These are phyloP conservation scores for Pandemis cinnamomeana DNA, from an alignment of 2,888 invertebrate species.

Conservation along the genomic window DNA sequence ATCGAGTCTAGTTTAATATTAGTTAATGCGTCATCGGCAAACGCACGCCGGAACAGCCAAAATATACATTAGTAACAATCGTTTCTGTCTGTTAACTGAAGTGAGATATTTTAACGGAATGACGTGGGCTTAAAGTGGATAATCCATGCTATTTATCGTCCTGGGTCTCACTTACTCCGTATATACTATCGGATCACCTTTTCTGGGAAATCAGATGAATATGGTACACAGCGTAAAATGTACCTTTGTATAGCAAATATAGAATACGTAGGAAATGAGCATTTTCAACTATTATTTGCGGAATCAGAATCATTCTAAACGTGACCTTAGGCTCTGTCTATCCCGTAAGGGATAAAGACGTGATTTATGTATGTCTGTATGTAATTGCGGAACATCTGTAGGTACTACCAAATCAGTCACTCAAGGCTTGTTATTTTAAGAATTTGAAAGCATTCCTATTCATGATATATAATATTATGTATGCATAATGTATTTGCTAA, in stretches of 20 bases:
- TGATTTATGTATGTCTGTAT: too few relatives aligned
- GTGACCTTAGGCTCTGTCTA: too few relatives aligned
- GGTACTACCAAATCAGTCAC: too few relatives aligned
- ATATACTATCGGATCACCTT: not conserved
- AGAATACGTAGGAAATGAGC: too few relatives aligned
- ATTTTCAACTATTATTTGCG: too few relatives aligned
- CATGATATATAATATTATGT: too few relatives aligned
- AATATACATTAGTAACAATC: conserved; percentile 5
- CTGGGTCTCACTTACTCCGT: not conserved
- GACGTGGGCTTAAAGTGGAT: not conserved
- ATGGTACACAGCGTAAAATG: too few relatives aligned
- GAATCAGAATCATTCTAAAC: too few relatives aligned
- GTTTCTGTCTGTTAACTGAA: not conserved
- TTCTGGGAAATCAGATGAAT: not conserved
- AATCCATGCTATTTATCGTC: not conserved
- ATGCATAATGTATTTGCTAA: not conserved
- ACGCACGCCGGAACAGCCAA: not conserved
- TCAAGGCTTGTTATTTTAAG: too few relatives aligned
- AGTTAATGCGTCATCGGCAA: not conserved
- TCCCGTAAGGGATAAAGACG: too few relatives aligned
- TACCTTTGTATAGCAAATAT: too few relatives aligned
- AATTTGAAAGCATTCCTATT: not conserved
- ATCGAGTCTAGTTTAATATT: not conserved
- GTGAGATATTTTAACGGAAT: conserved; percentile 1
- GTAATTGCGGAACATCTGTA: too few relatives aligned